These are phyloP conservation scores for Tribolium castaneum DNA, from an alignment of 1,140 invertebrate genomes.

Conservation along the genomic window DNA sequence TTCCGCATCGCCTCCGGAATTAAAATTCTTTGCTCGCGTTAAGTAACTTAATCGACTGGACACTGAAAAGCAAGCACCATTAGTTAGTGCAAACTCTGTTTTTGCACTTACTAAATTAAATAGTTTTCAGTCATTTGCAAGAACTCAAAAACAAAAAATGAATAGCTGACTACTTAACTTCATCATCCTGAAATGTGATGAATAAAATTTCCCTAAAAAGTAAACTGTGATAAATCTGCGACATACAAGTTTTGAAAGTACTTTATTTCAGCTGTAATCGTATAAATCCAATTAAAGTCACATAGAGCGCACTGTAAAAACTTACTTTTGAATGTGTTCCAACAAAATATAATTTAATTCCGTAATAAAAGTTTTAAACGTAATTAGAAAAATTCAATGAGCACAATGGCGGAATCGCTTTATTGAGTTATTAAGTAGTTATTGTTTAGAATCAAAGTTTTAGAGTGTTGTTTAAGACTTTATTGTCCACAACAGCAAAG, in stretches of 20 bases:
- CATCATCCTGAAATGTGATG: neutral
- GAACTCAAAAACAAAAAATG: neutral
- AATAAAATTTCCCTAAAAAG: neutral
- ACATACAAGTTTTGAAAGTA: neutral
- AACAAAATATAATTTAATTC: neutral
- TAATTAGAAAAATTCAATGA: neutral
- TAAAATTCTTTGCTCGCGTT: neutral
- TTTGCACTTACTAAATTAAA: neutral
- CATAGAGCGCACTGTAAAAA: neutral
- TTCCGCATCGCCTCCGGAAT: neutral
- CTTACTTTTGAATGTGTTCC: neutral
- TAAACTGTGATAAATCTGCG: neutral
- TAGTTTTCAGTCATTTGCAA: neutral
- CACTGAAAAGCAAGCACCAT: neutral
- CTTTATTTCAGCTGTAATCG: neutral
- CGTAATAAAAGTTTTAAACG: neutral
- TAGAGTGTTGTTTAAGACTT: neutral
- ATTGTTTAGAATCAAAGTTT: neutral
- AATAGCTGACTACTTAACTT: too few relatives aligned
- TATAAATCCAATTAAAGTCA: neutral
- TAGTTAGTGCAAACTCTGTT: neutral
- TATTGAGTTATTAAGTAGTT: neutral
- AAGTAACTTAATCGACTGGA: constrained; percentile 1
- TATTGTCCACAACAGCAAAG: neutral
- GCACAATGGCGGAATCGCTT: neutral